Evolutionary conservation across 1,140 invertebrate species (phyloP).

Genomic region (Hypsibius dujardini): DNA sequence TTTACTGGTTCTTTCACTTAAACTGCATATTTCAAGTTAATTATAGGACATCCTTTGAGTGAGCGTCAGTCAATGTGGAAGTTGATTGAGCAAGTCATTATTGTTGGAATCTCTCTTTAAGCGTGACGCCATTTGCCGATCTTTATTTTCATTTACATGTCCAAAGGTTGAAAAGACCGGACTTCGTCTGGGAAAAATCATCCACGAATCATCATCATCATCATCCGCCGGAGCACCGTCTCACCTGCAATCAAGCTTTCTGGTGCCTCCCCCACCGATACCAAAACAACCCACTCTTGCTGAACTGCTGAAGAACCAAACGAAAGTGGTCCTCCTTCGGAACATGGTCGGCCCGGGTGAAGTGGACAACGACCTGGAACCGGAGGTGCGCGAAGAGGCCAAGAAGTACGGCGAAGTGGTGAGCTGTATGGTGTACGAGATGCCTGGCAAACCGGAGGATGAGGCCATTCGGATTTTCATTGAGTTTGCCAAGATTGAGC

Average conservation of each 20-base stretch:
- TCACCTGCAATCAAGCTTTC: neutral
- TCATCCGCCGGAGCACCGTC: no score
- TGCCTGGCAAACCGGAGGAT: constrained; percentile 41
- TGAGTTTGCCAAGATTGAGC: constrained; percentile 87
- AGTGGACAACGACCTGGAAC: constrained; percentile 91
- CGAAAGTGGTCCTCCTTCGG: constrained; percentile 70
- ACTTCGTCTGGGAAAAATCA: constrained; percentile 86
- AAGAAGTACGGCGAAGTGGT: constrained; percentile 90
- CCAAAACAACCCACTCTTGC: constrained; percentile 65
- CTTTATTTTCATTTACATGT: no score
- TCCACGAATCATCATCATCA: constrained; percentile 76
- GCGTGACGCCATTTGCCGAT: no score
- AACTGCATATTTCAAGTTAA: no score
- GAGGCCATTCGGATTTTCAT: constrained; percentile 95
- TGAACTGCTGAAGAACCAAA: constrained; percentile 84
- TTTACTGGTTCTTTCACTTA: no score
- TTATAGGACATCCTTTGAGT: no score
- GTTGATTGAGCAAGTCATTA: neutral
- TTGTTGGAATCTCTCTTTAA: no score
- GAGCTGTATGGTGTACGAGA: constrained; percentile 69
- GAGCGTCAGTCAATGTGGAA: no score
- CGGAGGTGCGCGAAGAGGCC: constrained; percentile 95
- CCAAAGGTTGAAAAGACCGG: constrained; percentile 73
- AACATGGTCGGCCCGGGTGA: constrained; percentile 98
- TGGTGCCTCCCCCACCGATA: constrained; percentile 22